Conservation (phyloP, 2,113 vertebrate species). For the Tragelaphus strepsiceros region DNA sequence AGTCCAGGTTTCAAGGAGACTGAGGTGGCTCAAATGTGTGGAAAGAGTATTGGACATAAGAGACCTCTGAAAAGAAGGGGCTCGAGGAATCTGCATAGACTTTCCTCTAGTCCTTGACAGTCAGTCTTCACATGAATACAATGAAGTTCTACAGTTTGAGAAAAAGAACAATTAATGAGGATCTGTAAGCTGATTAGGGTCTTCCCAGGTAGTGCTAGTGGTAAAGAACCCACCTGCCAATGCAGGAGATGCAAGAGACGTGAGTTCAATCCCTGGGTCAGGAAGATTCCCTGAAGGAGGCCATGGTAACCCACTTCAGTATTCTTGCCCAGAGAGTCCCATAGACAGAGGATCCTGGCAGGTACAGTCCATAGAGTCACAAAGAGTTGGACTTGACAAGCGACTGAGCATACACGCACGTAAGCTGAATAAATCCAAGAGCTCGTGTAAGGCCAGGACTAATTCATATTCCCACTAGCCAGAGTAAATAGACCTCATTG, state of each 20-base stretch:
- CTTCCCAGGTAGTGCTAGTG: neutral
- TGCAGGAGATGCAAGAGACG: neutral
- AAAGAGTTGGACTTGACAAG: neutral
- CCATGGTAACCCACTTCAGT: neutral
- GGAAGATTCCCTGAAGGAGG: neutral
- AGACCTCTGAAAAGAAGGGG: neutral
- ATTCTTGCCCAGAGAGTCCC: neutral
- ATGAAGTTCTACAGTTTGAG: neutral
- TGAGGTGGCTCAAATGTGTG: neutral
- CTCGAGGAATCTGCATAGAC: neutral
- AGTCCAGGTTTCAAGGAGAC: neutral
- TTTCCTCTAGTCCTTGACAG: neutral
- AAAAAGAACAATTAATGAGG: neutral
- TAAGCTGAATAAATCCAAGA: neutral
- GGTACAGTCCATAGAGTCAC: neutral
- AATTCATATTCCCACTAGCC: neutral
- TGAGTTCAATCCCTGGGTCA: neutral
- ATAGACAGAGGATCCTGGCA: neutral
- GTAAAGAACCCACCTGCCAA: neutral
- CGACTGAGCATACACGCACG: neutral
- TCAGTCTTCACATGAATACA: neutral
- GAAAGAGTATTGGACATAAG: neutral
- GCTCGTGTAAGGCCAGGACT: neutral
- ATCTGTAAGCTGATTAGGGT: neutral
- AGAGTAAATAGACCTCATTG: neutral